Evolutionary conservation across 2,113 vertebrate genomes (phyloP).

Genomic region (Rhabdornis inornatus): DNA sequence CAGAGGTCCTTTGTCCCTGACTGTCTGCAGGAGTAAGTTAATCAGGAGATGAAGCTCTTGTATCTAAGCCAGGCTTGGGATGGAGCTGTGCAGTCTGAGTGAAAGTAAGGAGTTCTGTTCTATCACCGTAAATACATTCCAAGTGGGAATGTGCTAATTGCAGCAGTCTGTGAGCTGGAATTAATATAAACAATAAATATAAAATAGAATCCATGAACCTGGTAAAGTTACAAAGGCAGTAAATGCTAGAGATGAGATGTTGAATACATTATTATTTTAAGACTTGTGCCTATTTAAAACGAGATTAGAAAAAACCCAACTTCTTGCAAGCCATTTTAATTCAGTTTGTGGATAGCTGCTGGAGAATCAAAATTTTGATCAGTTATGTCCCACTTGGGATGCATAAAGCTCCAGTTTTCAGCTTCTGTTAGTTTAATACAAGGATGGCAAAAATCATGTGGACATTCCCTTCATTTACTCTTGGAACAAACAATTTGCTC

Average conservation of each 20-base stretch:
- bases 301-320: not conserved
- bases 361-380: constrained; percentile 19
- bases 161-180: constrained; percentile 4
- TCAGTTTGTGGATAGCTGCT: not conserved
- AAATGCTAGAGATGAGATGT: not conserved
- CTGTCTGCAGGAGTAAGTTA: constrained; percentile 62
- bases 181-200: constrained; percentile 19
- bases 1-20: constrained; percentile 50
- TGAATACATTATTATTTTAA: not conserved
- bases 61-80: constrained; percentile 64
- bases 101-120: constrained; percentile 10
- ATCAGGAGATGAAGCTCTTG: constrained; percentile 71
- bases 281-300: not conserved
- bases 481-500: constrained; percentile 49
- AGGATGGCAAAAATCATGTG: constrained; percentile 32
- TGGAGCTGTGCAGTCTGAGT: not conserved
- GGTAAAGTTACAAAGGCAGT: not conserved
- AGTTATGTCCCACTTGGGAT: not conserved
- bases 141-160: constrained; percentile 56
- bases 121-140: constrained; percentile 36
- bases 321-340: constrained; percentile 25
- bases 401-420: constrained; percentile 18
- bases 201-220: not conserved
- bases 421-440: constrained; percentile 20
- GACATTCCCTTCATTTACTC: not conserved